These are phyloP conservation scores for Neolamprologus cancellatus DNA, from an alignment of 2,113 vertebrate genomes.

Conservation along the genomic window DNA sequence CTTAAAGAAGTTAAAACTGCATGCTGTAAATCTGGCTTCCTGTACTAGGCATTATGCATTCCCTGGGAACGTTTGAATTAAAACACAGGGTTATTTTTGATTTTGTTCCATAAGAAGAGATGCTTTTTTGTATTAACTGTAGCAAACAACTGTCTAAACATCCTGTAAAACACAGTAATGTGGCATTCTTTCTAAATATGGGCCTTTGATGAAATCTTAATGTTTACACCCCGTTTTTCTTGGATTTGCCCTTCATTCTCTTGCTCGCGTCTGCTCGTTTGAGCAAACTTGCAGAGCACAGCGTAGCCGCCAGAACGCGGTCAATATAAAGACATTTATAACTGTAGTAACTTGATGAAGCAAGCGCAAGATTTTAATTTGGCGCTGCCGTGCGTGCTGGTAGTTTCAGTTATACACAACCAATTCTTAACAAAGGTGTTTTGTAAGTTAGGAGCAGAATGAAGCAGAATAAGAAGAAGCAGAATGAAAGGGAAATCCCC, in stretches of 20 bases:
- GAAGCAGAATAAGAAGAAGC: not conserved
- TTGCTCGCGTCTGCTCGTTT: not conserved
- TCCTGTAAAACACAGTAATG: not conserved
- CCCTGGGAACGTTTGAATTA: not conserved
- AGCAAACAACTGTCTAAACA: not conserved
- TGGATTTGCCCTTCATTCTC: not conserved
- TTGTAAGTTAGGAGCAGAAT: not conserved
- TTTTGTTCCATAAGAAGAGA: not conserved
- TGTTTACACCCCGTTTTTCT: not conserved
- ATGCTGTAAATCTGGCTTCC: not conserved
- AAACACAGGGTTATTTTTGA: not conserved
- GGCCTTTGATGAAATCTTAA: not conserved
- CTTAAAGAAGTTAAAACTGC: not conserved
- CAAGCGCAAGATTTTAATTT: not conserved
- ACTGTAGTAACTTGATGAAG: not conserved
- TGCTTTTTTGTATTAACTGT: not conserved
- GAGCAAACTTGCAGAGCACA: not conserved
- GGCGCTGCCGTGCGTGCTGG: not conserved
- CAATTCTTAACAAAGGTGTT: not conserved
- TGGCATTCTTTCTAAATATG: not conserved
- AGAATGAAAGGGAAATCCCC: not conserved
- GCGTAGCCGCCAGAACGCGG: fast-evolving
- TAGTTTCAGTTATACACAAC: not conserved
- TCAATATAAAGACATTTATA: not conserved
- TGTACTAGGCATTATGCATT: not conserved